Evolutionary conservation across 64 coral and sea anemone species (phyloP).

Genomic region (Astreopora myriophthalma): DNA sequence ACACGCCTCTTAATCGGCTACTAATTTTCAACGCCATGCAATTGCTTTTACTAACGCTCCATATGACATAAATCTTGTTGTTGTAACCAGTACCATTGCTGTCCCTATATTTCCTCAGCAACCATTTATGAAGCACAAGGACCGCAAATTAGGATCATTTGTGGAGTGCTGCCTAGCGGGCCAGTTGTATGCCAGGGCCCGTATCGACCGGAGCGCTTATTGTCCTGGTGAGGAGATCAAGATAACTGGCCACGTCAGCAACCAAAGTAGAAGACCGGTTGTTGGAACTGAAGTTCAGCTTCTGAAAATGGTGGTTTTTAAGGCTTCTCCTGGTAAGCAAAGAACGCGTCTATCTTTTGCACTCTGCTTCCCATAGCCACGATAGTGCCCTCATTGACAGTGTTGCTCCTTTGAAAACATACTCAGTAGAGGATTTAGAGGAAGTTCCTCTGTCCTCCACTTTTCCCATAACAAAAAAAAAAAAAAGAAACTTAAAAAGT

Average conservation of each 20-base stretch:
- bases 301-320: not conserved
- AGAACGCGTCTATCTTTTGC: not conserved
- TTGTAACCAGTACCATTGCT: too few species aligned
- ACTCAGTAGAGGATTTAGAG: too few species aligned
- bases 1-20: too few species aligned
- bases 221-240: conserved; percentile 25
- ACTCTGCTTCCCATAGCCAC: not conserved
- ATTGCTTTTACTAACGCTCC: too few species aligned
- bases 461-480: too few species aligned
- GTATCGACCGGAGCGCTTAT: conserved; percentile 7
- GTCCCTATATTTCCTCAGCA: not conserved
- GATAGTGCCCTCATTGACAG: too few species aligned
- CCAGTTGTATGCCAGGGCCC: not conserved
- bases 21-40: too few species aligned
- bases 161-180: not conserved
- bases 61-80: too few species aligned
- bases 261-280: conserved; percentile 13
- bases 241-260: conserved; percentile 22
- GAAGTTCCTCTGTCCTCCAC: too few species aligned
- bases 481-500: too few species aligned
- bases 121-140: not conserved
- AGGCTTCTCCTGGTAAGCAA: conserved; percentile 1
- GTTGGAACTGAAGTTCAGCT: conserved; percentile 9
- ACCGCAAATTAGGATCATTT: not conserved
- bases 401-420: too few species aligned